Conservation (phyloP, 2,797 vertebrate species). For the Oreortyx pictus region DNA sequence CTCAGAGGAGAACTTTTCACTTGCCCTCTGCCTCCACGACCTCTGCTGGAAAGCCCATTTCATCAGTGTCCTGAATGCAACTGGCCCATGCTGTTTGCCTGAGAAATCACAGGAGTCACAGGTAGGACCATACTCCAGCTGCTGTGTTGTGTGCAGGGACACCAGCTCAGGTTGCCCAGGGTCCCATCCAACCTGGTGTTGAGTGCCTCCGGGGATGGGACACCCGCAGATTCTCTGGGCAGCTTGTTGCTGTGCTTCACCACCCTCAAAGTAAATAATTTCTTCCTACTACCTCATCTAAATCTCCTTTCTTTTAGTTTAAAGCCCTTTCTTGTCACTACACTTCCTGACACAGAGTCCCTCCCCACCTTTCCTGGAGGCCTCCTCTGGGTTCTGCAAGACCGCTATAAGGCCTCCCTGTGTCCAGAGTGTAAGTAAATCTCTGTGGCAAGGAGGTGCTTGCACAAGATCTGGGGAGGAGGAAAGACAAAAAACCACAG, state of each 20-base stretch:
- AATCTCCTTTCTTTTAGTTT: too few relatives aligned
- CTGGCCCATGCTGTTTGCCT: rapidly evolving
- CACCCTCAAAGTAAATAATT: too few relatives aligned
- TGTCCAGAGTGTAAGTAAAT: rapidly evolving
- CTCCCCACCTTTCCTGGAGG: too few relatives aligned
- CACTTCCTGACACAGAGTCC: too few relatives aligned
- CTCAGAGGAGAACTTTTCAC: neutral
- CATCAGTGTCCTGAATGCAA: neutral
- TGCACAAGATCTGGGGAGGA: neutral
- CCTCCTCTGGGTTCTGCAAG: neutral
- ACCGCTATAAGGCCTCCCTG: neutral
- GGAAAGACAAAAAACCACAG: neutral
- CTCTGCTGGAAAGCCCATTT: neutral
- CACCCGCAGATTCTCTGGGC: too few relatives aligned
- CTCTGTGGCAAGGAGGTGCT: rapidly evolving
- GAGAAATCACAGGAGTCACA: neutral
- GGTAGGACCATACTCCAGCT: neutral
- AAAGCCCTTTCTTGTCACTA: too few relatives aligned
- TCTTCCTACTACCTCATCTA: too few relatives aligned
- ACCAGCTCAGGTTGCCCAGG: too few relatives aligned
- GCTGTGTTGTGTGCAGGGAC: too few relatives aligned
- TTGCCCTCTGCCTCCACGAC: neutral
- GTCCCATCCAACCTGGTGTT: too few relatives aligned
- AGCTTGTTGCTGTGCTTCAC: too few relatives aligned
- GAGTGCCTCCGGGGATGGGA: too few relatives aligned